phyloP scores from a whole-genome alignment of 1,140 invertebrate species.

The Drosophila ficusphila region DNA sequence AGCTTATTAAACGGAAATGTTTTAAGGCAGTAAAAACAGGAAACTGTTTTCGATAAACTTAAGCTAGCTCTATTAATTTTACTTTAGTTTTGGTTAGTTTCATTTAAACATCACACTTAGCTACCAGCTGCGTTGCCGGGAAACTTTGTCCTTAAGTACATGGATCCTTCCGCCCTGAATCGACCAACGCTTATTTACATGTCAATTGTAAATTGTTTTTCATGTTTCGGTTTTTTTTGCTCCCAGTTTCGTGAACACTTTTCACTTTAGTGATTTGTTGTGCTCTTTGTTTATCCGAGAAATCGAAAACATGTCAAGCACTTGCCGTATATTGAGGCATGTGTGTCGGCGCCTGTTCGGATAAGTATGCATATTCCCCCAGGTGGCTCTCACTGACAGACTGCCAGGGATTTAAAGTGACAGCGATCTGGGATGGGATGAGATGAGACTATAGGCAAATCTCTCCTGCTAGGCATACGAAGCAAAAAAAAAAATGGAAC shows the following conservation, averaged over 20 bases:
- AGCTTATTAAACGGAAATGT: too few relatives aligned
- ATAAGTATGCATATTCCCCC: constrained; percentile 43
- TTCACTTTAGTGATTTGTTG: constrained; percentile 57
- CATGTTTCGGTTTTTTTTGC: constrained; percentile 54
- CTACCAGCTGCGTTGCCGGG: constrained; percentile 36
- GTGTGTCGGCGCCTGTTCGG: constrained; percentile 23
- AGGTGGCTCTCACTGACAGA: constrained; percentile 63
- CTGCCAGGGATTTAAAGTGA: constrained; percentile 61
- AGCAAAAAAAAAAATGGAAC: constrained; percentile 7
- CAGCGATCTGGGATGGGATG: constrained; percentile 35
- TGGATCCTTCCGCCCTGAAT: not conserved
- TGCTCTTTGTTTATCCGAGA: constrained; percentile 52
- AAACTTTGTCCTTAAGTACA: not conserved
- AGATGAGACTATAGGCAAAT: constrained; percentile 34
- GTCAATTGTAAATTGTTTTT: constrained; percentile 81
- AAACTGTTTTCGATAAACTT: too few relatives aligned
- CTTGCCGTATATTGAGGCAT: constrained; percentile 60
- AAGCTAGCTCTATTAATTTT: too few relatives aligned
- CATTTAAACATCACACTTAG: not conserved
- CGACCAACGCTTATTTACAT: constrained; percentile 65
- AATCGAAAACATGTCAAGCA: constrained; percentile 75
- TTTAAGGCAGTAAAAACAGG: not conserved
- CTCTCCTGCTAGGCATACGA: constrained; percentile 22
- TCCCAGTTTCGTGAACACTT: constrained; percentile 27
- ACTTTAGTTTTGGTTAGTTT: too few relatives aligned